These are phyloP conservation scores for Perca fluviatilis DNA, from an alignment of 2,113 vertebrate genomes.

Conservation along the genomic window DNA sequence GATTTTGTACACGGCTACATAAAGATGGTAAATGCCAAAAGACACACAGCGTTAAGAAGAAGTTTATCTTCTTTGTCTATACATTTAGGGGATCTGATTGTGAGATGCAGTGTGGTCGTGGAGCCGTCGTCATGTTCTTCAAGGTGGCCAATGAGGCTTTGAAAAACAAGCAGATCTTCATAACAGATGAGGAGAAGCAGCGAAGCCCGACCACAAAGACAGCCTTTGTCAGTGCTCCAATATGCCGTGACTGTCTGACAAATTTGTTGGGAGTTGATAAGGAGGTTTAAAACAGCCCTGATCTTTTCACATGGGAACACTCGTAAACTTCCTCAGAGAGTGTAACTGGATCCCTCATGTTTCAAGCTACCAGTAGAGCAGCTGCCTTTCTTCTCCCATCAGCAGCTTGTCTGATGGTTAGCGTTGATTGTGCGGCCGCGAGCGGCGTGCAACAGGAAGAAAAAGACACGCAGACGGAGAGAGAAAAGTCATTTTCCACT, in stretches of 20 bases:
- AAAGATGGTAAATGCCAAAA: conserved; percentile 17
- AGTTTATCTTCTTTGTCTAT: conserved; percentile 32
- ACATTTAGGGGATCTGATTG: conserved; percentile 50
- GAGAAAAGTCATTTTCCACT: conserved; percentile 47
- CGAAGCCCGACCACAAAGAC: conserved; percentile 77
- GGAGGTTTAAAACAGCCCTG: conserved; percentile 69
- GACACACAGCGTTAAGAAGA: not conserved
- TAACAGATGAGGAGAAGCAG: conserved; percentile 65
- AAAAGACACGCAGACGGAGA: conserved; percentile 7
- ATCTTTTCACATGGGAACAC: conserved; percentile 64
- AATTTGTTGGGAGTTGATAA: conserved; percentile 81
- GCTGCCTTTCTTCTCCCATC: conserved; percentile 62
- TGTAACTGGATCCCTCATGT: conserved; percentile 82
- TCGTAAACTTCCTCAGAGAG: conserved; percentile 73
- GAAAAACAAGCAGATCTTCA: conserved; percentile 76
- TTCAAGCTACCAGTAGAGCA: conserved; percentile 58
- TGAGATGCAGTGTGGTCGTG: conserved; percentile 56
- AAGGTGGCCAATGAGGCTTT: conserved; percentile 77
- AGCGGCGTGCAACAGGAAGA: not conserved
- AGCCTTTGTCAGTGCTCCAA: conserved; percentile 81
- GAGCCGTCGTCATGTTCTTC: conserved; percentile 59
- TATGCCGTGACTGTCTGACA: conserved; percentile 86
- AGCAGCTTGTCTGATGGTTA: conserved; percentile 53
- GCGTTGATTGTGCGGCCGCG: conserved; percentile 45
- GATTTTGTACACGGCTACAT: not conserved